Conservation (phyloP, 2,888 invertebrate species). For the Agrenia bidenticulata region DNA sequence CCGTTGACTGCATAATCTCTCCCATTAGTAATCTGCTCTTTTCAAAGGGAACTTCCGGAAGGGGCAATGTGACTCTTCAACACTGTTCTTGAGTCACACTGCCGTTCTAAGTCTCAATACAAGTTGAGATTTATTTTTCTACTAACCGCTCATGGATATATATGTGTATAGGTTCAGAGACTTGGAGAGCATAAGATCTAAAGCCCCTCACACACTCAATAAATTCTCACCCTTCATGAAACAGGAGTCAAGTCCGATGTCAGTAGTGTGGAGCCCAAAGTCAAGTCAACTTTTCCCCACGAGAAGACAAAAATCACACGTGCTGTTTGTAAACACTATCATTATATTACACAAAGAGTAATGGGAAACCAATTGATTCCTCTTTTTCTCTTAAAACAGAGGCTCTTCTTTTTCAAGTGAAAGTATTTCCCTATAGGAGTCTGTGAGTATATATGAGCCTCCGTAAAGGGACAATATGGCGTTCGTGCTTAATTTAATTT, state of each 20-base stretch:
- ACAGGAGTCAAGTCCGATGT: constrained; percentile 26
- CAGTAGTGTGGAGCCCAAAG: constrained; percentile 18
- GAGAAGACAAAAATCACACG: constrained; percentile 27
- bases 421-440: constrained; percentile 6
- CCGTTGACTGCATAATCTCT: too few species aligned
- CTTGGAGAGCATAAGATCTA: constrained; percentile 3
- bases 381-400: neutral
- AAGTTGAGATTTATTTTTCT: neutral
- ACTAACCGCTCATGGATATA: neutral
- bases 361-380: constrained; percentile 20
- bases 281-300: constrained; percentile 12
- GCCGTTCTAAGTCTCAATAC: neutral
- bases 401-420: too few species aligned
- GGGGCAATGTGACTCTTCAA: neutral
- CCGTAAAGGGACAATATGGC: neutral
- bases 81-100: neutral
- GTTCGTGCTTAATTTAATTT: constrained; percentile 25
- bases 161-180: neutral
- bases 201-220: constrained; percentile 33
- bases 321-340: constrained; percentile 27
- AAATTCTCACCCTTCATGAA: constrained; percentile 35
- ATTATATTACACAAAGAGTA: constrained; percentile 17
- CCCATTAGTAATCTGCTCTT: too few species aligned
- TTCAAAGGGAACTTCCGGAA: neutral
- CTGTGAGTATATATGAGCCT: constrained; percentile 6